Evolutionary conservation across 2,888 invertebrate genomes (phyloP).

Genomic region (Drosophila rellima): DNA sequence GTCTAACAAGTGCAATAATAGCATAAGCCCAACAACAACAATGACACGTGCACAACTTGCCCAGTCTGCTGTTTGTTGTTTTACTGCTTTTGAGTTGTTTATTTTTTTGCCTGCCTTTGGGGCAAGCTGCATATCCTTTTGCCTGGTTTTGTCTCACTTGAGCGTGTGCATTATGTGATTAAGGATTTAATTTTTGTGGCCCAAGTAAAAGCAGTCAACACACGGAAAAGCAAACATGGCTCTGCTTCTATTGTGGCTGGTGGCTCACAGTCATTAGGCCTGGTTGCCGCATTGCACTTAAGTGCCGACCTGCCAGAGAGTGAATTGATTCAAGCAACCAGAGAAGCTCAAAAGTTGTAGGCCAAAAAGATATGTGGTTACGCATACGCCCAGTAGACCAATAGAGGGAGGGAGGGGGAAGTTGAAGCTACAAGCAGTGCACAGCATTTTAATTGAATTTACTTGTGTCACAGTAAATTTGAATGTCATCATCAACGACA

Average conservation of each 20-base stretch:
- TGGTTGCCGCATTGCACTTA: slow-evolving; percentile 41
- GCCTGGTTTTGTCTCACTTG: slow-evolving; percentile 40
- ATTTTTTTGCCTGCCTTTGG: slow-evolving; percentile 42
- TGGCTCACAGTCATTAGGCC: slow-evolving; percentile 52
- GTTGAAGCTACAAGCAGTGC: slow-evolving; percentile 43
- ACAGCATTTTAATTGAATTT: slow-evolving; percentile 77
- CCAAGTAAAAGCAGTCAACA: slow-evolving; percentile 14
- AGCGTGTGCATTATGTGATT: slow-evolving; percentile 77
- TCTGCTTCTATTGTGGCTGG: slow-evolving; percentile 18
- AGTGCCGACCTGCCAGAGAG: slow-evolving; percentile 33
- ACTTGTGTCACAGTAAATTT: slow-evolving; percentile 72
- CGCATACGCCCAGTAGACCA: slow-evolving; percentile 28
- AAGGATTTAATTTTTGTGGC: slow-evolving; percentile 73
- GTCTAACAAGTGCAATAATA: slow-evolving; percentile 77
- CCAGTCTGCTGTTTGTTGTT: slow-evolving; percentile 36
- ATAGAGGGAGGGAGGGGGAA: neutral
- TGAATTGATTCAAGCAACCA: slow-evolving; percentile 52
- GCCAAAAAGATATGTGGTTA: slow-evolving; percentile 50
- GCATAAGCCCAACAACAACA: slow-evolving; percentile 67
- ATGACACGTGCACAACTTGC: slow-evolving; percentile 40
- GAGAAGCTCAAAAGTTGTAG: slow-evolving; percentile 24
- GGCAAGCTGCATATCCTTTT: slow-evolving; percentile 32
- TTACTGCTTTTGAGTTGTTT: slow-evolving; percentile 3
- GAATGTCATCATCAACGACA: slow-evolving; percentile 67
- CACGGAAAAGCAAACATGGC: slow-evolving; percentile 3